Evolutionary conservation across 2,888 invertebrate genomes (phyloP).

Genomic region (Zeuzera pyrina): DNA sequence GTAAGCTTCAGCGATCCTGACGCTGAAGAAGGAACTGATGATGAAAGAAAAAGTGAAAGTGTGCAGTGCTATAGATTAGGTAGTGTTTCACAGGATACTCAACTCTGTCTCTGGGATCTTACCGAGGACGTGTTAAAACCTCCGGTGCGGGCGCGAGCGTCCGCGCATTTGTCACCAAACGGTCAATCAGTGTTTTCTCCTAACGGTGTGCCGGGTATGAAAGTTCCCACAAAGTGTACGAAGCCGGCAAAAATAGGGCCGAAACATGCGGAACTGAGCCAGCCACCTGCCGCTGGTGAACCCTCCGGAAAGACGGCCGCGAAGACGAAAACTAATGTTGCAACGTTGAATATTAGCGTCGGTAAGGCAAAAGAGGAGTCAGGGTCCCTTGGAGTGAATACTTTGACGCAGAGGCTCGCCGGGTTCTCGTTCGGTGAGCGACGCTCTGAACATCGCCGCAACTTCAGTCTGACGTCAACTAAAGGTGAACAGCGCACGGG

Average conservation of each 20-base stretch:
- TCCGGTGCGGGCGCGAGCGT: constrained; percentile 69
- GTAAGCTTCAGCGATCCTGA: constrained; percentile 79
- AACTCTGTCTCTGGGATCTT: constrained; percentile 98
- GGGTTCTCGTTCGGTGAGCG: constrained; percentile 82
- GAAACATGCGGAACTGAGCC: constrained; percentile 44
- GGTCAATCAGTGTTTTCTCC: constrained; percentile 27
- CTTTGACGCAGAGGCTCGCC: constrained; percentile 80
- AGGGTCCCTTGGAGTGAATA: constrained; percentile 72
- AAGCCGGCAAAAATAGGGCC: constrained; percentile 52
- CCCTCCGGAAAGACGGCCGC: constrained; percentile 38
- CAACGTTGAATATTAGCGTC: constrained; percentile 55
- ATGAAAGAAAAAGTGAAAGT: constrained; percentile 44
- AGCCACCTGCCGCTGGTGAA: constrained; percentile 36
- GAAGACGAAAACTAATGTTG: constrained; percentile 30
- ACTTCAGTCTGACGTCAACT: constrained; percentile 79
- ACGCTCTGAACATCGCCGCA: constrained; percentile 79
- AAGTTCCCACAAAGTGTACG: constrained; percentile 32
- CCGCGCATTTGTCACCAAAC: constrained; percentile 45
- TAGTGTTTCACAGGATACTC: constrained; percentile 98
- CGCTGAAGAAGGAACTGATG: constrained; percentile 72
- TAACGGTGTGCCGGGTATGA: constrained; percentile 39
- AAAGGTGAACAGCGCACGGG: constrained; percentile 55
- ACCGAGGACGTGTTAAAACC: constrained; percentile 94
- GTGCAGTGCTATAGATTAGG: constrained; percentile 87
- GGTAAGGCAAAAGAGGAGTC: constrained; percentile 57